A percentile compares a stretch with the other conserved stretches of the same genome.
phyloP scores from a whole-genome alignment of 2,888 invertebrate species.

The Cephus spinipes region DNA sequence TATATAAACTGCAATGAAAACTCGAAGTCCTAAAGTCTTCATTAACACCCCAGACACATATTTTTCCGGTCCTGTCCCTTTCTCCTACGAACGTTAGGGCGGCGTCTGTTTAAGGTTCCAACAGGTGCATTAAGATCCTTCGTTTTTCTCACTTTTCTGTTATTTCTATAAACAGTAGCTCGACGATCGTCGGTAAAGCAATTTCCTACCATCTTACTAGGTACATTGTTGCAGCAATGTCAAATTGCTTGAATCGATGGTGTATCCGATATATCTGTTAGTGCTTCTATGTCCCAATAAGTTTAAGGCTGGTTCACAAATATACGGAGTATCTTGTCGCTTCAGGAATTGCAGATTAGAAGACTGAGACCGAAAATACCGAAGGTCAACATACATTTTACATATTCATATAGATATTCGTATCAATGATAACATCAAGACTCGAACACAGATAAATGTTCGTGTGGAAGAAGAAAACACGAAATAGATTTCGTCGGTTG shows the following conservation, averaged over 20 bases:
- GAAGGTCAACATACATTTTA: too few relatives aligned
- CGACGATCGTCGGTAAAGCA: neutral
- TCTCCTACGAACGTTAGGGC: conserved; percentile 15
- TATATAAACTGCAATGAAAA: conserved; percentile 25
- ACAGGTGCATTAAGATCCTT: conserved; percentile 23
- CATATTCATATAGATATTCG: neutral
- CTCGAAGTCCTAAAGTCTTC: conserved; percentile 6
- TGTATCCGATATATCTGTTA: neutral
- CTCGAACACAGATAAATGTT: too few relatives aligned
- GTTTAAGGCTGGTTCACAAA: neutral
- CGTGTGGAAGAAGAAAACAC: conserved; percentile 11
- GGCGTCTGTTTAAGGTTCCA: conserved; percentile 8
- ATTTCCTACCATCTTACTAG: neutral
- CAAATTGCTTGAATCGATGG: neutral
- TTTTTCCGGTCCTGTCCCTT: conserved; percentile 14
- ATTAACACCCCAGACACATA: conserved; percentile 25
- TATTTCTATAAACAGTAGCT: neutral
- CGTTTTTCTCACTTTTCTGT: neutral
- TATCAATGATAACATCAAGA: neutral
- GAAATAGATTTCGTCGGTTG: conserved; percentile 4
- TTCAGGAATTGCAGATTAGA: too few relatives aligned
- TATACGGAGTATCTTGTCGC: too few relatives aligned
- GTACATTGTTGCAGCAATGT: neutral
- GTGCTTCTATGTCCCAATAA: neutral
- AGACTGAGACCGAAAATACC: too few relatives aligned